Evolutionary conservation across 1,140 invertebrate genomes (phyloP).

Genomic region (Drosophila yakuba): DNA sequence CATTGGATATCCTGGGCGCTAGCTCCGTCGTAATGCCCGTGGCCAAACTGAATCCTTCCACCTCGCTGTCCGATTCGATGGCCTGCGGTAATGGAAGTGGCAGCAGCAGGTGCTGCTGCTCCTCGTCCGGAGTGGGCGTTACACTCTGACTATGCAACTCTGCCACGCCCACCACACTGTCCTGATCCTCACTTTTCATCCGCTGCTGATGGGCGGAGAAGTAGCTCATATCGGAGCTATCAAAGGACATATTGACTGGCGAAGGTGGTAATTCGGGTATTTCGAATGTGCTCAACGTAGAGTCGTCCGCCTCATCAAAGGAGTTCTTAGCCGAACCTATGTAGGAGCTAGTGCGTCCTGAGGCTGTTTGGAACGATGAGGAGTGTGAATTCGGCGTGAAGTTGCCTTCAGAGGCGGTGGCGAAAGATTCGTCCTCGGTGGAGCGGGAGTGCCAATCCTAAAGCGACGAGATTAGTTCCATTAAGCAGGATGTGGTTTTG

Average conservation of each 20-base stretch:
- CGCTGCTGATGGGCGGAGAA: constrained; percentile 61
- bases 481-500: not conserved
- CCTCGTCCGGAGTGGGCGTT: constrained; percentile 74
- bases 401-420: constrained; percentile 89
- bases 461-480: not conserved
- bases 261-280: constrained; percentile 71
- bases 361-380: constrained; percentile 89
- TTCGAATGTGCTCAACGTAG: constrained; percentile 73
- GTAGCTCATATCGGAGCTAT: constrained; percentile 81
- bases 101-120: constrained; percentile 42
- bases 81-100: constrained; percentile 49
- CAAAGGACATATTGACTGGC: constrained; percentile 77
- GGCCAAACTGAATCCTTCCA: constrained; percentile 62
- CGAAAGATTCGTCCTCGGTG: constrained; percentile 87
- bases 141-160: constrained; percentile 78
- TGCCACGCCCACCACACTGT: constrained; percentile 66
- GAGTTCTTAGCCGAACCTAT: constrained; percentile 85
- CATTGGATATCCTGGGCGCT: constrained; percentile 43
- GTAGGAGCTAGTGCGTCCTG: constrained; percentile 86
- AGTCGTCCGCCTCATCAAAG: constrained; percentile 79
- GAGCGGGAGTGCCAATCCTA: constrained; percentile 84
- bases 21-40: constrained; percentile 56
- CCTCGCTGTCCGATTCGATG: constrained; percentile 78
- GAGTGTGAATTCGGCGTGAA: constrained; percentile 87
- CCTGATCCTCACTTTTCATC: constrained; percentile 55